Evolutionary conservation across 1,140 invertebrate genomes (phyloP).

Genomic region (Chlorops oryzae): DNA sequence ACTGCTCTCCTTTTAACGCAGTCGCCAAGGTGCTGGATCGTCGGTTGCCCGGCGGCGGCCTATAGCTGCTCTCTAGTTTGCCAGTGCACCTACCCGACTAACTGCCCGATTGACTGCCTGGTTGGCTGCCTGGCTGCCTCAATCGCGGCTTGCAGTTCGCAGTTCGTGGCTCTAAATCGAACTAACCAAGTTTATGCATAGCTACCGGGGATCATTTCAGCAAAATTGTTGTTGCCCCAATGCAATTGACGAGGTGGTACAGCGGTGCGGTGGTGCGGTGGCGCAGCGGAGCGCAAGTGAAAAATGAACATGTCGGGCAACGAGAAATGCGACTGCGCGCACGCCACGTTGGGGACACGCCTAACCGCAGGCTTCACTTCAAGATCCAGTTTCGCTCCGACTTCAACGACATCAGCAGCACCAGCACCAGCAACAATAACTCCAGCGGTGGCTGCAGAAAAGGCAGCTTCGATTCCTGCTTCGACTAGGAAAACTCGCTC

Average conservation of each 20-base stretch:
- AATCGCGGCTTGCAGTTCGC: not conserved
- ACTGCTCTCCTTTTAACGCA: no score
- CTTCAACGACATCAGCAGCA: no score
- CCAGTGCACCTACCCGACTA: no score
- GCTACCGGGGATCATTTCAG: constrained; percentile 41
- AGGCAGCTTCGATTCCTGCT: constrained; percentile 19
- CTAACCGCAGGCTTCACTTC: constrained; percentile 13
- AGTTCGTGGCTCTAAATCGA: not conserved
- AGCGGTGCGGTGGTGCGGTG: constrained; percentile 30
- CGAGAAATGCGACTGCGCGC: constrained; percentile 11
- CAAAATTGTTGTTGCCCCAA: not conserved
- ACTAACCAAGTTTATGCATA: constrained; percentile 22
- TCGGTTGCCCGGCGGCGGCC: no score
- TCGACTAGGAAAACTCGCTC: constrained; percentile 4
- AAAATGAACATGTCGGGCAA: constrained; percentile 39
- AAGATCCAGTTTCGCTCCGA: no score
- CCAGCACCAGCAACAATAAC: not conserved
- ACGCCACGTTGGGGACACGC: constrained; percentile 8
- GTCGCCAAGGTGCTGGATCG: no score
- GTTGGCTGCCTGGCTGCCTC: not conserved
- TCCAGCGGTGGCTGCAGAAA: constrained; percentile 16
- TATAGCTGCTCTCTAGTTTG: no score
- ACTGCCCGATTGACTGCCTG: not conserved
- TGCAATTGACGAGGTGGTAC: constrained; percentile 20
- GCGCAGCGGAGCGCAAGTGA: constrained; percentile 14